phyloP scores from a whole-genome alignment of 1,140 invertebrate species.

The Pachypeltis micranthus region DNA sequence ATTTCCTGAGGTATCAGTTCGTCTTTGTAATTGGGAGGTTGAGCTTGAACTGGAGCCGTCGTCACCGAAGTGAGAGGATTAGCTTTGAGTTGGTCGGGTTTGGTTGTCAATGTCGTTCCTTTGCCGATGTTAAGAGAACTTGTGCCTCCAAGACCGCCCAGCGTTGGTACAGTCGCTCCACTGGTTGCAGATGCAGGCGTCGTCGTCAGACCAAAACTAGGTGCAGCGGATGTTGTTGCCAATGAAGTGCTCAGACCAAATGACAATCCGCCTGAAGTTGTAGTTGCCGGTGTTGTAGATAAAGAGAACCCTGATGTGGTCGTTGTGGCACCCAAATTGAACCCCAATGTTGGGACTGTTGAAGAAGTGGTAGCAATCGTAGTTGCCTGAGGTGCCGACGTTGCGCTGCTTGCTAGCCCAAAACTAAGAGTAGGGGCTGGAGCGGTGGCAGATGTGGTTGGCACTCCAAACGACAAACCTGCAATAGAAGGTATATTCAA shows the following conservation, averaged over 20 bases:
- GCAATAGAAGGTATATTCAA: too few species aligned
- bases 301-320: neutral
- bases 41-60: neutral
- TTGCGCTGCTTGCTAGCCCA: neutral
- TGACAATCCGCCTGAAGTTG: neutral
- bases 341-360: neutral
- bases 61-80: neutral
- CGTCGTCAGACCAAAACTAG: constrained; percentile 1
- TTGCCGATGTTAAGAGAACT: neutral
- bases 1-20: constrained; percentile 9
- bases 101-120: neutral
- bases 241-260: neutral
- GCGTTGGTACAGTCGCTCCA: neutral
- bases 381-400: neutral
- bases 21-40: constrained; percentile 10
- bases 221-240: neutral
- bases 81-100: neutral
- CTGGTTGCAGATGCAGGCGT: neutral
- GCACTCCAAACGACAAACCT: neutral
- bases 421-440: constrained; percentile 1
- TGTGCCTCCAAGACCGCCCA: neutral
- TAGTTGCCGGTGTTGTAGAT: neutral
- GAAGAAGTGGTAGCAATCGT: neutral
- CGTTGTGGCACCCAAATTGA: neutral
- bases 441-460: neutral